phyloP scores from a whole-genome alignment of 92 coral and sea anemone genomes.

The Blastomussa wellsi region DNA sequence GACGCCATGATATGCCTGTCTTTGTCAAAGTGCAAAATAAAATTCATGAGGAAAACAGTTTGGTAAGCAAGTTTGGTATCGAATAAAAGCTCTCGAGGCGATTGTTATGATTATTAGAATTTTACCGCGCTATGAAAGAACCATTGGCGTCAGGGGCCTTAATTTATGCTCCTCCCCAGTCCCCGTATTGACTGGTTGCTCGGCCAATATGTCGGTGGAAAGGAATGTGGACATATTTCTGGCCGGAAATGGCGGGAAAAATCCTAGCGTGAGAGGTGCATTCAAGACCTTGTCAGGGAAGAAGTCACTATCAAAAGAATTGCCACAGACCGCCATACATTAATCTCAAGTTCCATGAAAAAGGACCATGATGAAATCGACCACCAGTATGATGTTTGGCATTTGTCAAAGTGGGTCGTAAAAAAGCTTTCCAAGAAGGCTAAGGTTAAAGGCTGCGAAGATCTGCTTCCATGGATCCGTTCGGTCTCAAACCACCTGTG shows the following conservation, averaged over 20 bases:
- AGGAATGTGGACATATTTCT: conserved; percentile 1
- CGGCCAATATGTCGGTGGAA: conserved; percentile 5
- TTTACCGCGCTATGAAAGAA: background rate
- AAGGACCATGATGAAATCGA: too few species aligned
- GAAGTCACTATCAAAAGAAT: too few species aligned
- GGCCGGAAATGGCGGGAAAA: conserved; percentile 13
- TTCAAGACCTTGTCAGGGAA: too few species aligned
- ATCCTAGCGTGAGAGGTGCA: conserved; percentile 4
- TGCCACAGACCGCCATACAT: too few species aligned
- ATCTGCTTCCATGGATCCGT: too few species aligned
- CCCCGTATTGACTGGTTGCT: background rate
- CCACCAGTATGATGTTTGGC: too few species aligned
- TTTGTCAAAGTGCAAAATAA: background rate
- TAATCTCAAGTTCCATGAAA: too few species aligned
- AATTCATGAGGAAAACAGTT: background rate
- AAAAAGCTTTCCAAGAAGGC: too few species aligned
- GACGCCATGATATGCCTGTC: conserved; percentile 6
- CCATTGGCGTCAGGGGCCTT: background rate
- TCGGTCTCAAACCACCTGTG: too few species aligned
- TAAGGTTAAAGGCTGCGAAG: too few species aligned
- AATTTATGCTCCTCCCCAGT: background rate
- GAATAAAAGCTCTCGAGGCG: conserved; percentile 3
- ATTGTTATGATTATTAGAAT: background rate
- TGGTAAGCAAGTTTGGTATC: conserved; percentile 14
- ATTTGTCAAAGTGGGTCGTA: too few species aligned